Conservation (phyloP, 2,888 invertebrate species). For the Caenorhabditis macrosperma region DNA sequence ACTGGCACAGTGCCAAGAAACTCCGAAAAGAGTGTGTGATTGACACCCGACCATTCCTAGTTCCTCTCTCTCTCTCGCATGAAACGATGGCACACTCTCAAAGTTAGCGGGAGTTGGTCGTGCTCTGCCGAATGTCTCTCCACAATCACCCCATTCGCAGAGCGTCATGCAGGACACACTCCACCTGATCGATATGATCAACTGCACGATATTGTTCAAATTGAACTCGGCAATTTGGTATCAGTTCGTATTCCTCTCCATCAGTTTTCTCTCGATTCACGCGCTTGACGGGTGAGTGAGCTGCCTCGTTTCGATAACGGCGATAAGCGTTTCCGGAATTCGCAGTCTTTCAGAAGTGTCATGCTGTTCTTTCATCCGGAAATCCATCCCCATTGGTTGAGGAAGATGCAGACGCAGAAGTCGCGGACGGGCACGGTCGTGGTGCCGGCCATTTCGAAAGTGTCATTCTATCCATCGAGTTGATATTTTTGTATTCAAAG, state of each 20-base stretch:
- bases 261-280: conserved; percentile 52
- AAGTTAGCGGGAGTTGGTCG: not conserved
- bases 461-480: conserved; percentile 21
- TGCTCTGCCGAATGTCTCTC: not conserved
- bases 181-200: conserved; percentile 58
- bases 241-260: conserved; percentile 54
- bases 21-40: not conserved
- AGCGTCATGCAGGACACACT: conserved; percentile 56
- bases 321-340: conserved; percentile 29
- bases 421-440: conserved; percentile 29
- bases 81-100: not conserved
- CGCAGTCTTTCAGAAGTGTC: conserved; percentile 36
- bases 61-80: not conserved
- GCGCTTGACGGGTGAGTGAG: conserved; percentile 51
- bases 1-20: not conserved
- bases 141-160: conserved; percentile 44
- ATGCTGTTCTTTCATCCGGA: conserved; percentile 55
- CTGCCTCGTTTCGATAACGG: conserved; percentile 1
- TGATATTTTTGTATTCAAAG: conserved; percentile 25
- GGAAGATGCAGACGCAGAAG: conserved; percentile 12
- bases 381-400: conserved; percentile 45
- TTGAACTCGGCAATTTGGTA: conserved; percentile 51
- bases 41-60: no score
- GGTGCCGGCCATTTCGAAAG: conserved; percentile 2
- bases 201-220: conserved; percentile 56